Evolutionary conservation across 2,797 vertebrate species (phyloP), one percentile per base, ranked within the genome.

Genomic region (Myotis findleyi): DNA sequence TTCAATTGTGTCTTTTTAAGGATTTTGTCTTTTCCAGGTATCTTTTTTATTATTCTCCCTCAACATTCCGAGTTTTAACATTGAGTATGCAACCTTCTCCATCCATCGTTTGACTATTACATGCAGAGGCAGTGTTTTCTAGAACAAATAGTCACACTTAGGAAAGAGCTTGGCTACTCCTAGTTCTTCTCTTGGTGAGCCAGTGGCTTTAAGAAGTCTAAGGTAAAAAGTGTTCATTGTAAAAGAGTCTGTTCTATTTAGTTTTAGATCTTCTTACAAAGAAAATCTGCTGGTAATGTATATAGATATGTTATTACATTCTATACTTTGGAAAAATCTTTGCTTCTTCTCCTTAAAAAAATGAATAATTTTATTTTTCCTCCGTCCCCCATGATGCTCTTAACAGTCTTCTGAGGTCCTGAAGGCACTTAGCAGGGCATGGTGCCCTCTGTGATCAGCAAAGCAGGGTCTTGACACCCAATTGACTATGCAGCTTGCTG

Each of bases 161-260:
- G 53, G 66, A 20, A 62, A 23, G 51, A 57, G 20, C 72, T 79
- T 87, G 30, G 9, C 41, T 68, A 18, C n/a, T 91, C 41, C 30
- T 93, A 68, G 84, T 87, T 93, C 20, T 68, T 81, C 75, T 79
- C 44, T 64, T 87, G 36, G 30, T 91, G 47, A 93, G 5, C 30
- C 1, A 51, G 1, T 94, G 23, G 30, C 12, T 93, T 75, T 91
- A 77, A 89, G 36, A 51, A 88, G 9, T 6, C 27, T 33, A 69
- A 59, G 17, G 18, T 80, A 47, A 86, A 90, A 77, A 47, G 9
- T 36, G 51, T 47, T 76, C 44, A 55, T 92, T 95, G 68, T 38
- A 38, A 44, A 47, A 72, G 27, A 20, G 12, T 36, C 17, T 71
- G 6, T 66, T 81, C 68, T 95, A 5, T 87, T 88, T 91, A 85